Base-by-base conservation (phyloP, 2,113 vertebrate genomes). In the Rhombomys opimus region DNA sequence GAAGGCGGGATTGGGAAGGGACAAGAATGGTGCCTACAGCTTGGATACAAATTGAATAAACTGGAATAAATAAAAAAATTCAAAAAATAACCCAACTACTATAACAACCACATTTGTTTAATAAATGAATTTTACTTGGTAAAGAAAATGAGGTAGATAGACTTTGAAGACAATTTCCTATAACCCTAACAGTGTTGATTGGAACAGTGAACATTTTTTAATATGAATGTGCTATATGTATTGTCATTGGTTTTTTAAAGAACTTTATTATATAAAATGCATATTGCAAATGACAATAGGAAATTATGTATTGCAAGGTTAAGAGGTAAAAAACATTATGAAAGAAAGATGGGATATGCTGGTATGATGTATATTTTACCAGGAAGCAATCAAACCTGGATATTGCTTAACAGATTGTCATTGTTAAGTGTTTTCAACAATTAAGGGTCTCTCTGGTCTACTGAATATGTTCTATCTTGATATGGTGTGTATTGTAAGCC, bases 131-230 rank as follows among this genome's bases (percentile, higher is more conserved):
- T 35, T 70, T 32, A 27, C 77, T 65, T 15, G 59, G 38, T 86
- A 92, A 85, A 65, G 68, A 35, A n/a, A 94, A 14, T 59, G 7
- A 12, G 35, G 30, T 81, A 82, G 22, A 88, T 81, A 82, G 22
- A 88, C 77, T 77, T 7, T 61, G 68, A 94, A 92, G 6, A 82
- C 72, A 52, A 27, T 76, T n/a, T 52, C 68, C 88, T 80, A 7
- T 78, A 59, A 46, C 38, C 23, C 52, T 88, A 90, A 81, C 8
- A 68, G 50, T 30, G 38, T 73, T 46, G 38, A 9, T 81, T 57
- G 80, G 46, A 86, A 32, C 7, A 50, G 11, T 65, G 23, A 38
- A 27, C 27, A 59, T 61, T 78, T 92, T 97, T 97, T 75, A 77
- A 87, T 78, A 63, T 27, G 23, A 86, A 67, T 32, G 8, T 3